Base-by-base conservation (phyloP, 2,113 vertebrate species). In the Scytalopus superciliaris region DNA sequence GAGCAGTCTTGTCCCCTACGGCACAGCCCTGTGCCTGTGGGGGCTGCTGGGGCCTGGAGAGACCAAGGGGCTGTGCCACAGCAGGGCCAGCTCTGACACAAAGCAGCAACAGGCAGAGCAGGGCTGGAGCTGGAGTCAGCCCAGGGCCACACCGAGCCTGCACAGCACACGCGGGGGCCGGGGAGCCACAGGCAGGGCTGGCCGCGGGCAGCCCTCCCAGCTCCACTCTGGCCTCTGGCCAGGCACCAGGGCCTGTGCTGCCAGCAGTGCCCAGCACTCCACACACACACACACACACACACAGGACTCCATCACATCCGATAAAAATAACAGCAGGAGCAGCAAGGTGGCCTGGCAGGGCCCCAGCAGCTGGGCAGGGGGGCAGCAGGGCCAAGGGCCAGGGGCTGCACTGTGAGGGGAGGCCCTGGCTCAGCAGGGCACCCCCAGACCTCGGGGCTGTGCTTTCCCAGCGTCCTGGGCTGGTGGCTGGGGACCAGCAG, bases 31-130 rank as follows among this genome's bases (percentile, higher is more conserved):
- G 0, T 5, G 2, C 3, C 30, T 19, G 39, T 0, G 1, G 17
- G 9, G 35, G 23, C 40, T 14, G 39, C 3, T 83, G 28, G 7
- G 27, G n/a, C 35, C 30, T 45, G 0, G 7, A 53, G 37, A 17
- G 24, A 14, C 8, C 6, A 4, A 15, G 9, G 45, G 6, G 12
- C 49, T 35, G 60, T 8, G 5, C n/a, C 45, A n/a, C 33, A 7
- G 44, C 40, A 50, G 28, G 6, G 15, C 42, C 24, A 39, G 69
- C 45, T 16, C 28, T 5, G 0, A 2, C 0, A 1, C 0, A 4
- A 42, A 40, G 52, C 30, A 67, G 37, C n/a, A 25, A 18, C 12
- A 42, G 73, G 39, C 24, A 18, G 25, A 33, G 59, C 22, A 33
- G 10, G 40, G 35, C 37, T 3, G 4, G 37, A 35, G 28, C 12